Evolutionary conservation across 1,140 invertebrate genomes (phyloP), one percentile per base, ranked within the genome.

Genomic region (Ips nitidus): DNA sequence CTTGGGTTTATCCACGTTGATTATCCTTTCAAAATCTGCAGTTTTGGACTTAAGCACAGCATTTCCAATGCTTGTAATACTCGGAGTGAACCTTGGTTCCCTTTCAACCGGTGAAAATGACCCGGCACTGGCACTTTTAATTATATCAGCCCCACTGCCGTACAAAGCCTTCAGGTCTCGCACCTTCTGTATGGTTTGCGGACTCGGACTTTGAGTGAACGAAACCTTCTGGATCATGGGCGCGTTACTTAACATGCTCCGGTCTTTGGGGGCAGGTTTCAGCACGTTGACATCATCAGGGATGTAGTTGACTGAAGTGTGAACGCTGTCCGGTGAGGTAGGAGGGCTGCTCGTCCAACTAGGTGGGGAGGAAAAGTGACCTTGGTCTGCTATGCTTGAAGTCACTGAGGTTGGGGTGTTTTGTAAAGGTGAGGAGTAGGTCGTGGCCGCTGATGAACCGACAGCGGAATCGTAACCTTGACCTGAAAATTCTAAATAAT

Each of bases 21-120:
- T 70, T 77, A 88, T 87, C 73, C 86, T 82, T 73, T 89, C 88
- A 71, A 90, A 87, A 70, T 90, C 87, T 0, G 86, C 87, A 1
- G 87, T 89, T 78, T 88, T 88, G 2, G 88, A 89, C 71, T 85
- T 82, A 60, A 90, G 76, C 41, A 89, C 88, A 22, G 86, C 87
- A 41, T 87, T 87, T 4, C 88, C 88, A 58, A 89, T 88, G 70
- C 83, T 88, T 0, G 87, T 85, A 73, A 89, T 89, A 74, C 85
- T 87, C 2, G 86, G 81, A 8, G 85, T 86, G 47, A 79, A 76
- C 70, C 80, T 82, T 1, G 78, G 77, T 53, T 82, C 81, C 72
- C 68, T 75, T 45, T 66, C 69, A 36, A 69, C 64, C 22, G 22
- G 22, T 4, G 57, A 52, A 36, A 74, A 72, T 55, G 71, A 22